phyloP scores from a whole-genome alignment of 2,888 invertebrate genomes.

The Tenthredo amoena region DNA sequence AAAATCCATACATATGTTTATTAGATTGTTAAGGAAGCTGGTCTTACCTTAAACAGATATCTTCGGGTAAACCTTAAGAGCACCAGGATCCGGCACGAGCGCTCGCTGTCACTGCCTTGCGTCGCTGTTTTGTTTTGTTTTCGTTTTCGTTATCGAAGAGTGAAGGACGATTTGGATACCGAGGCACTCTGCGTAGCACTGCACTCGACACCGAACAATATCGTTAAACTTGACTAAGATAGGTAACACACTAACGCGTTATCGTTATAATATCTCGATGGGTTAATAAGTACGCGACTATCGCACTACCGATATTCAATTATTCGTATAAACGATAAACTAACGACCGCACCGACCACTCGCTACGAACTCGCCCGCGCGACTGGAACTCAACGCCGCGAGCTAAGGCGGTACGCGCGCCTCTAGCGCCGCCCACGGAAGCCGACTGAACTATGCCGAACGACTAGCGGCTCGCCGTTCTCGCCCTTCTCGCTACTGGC shows the following conservation, averaged over 20 bases:
- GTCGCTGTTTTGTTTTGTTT: not conserved
- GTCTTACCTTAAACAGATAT: slow-evolving; percentile 46
- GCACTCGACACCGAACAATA: slow-evolving; percentile 2
- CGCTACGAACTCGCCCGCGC: slow-evolving; percentile 69
- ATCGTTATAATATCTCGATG: not conserved
- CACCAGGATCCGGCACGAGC: not conserved
- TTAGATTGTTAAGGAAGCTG: slow-evolving; percentile 30
- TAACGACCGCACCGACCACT: slow-evolving; percentile 58
- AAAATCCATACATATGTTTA: slow-evolving; percentile 30
- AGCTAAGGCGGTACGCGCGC: slow-evolving; percentile 55
- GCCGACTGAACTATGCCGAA: slow-evolving; percentile 56
- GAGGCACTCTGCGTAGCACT: not conserved
- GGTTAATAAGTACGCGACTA: slow-evolving; percentile 6
- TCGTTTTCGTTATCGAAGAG: not conserved
- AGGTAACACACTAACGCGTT: not conserved
- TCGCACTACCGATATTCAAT: slow-evolving; percentile 16
- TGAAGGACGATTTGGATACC: not conserved
- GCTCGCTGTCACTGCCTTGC: not conserved
- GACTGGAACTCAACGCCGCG: slow-evolving; percentile 63
- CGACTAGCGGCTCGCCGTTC: not conserved
- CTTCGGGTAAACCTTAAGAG: slow-evolving; percentile 10
- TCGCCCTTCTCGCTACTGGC: slow-evolving; percentile 7
- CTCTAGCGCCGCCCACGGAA: slow-evolving; percentile 63
- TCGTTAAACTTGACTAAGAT: not conserved
- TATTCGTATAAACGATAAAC: not conserved